Evolutionary conservation across 2,797 vertebrate genomes (phyloP).

Genomic region (Hypotaenidia philippensis): DNA sequence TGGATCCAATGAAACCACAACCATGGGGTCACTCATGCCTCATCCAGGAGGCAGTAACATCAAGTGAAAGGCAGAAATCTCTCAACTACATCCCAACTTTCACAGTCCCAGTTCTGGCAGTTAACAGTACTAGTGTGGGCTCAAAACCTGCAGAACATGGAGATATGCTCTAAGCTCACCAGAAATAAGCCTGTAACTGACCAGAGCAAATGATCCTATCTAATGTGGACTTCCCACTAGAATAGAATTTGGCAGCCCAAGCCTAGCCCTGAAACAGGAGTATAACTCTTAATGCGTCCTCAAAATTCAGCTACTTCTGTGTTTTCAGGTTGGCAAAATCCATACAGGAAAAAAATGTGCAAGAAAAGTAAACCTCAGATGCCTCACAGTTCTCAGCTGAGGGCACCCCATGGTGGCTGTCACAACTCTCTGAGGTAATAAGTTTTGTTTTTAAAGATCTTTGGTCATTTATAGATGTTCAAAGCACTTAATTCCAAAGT

Average conservation of each 20-base stretch:
- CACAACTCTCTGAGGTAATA: background rate
- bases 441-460: background rate
- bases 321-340: background rate
- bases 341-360: background rate
- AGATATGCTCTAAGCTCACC: background rate
- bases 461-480: background rate
- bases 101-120: background rate
- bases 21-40: background rate
- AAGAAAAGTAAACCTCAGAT: background rate
- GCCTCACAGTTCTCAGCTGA: background rate
- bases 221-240: background rate
- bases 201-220: background rate
- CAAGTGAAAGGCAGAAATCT: background rate
- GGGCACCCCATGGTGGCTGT: fast-evolving
- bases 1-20: background rate
- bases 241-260: background rate
- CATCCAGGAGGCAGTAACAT: background rate
- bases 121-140: background rate
- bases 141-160: background rate
- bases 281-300: background rate
- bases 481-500: background rate
- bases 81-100: background rate
- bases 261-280: background rate
- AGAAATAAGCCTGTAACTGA: background rate
- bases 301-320: background rate